Conservation (phyloP, 2,888 invertebrate species). For the Cheilosia variabilis region DNA sequence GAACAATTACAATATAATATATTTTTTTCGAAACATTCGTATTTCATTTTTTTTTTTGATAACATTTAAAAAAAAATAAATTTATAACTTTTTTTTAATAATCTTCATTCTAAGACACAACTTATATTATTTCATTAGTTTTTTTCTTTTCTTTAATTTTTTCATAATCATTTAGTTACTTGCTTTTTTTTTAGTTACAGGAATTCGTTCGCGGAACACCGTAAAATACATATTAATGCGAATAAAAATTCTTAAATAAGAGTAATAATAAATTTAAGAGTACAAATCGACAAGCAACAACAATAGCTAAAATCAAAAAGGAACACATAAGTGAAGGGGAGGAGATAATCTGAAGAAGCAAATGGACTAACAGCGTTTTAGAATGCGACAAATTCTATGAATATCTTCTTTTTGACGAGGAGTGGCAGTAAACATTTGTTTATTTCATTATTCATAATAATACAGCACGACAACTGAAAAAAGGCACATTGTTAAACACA, state of each 20-base stretch:
- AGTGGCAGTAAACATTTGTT: slow-evolving; percentile 51
- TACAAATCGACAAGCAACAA: slow-evolving; percentile 70
- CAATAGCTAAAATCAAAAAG: slow-evolving; percentile 69
- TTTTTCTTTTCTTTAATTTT: slow-evolving; percentile 23
- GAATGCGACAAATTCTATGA: slow-evolving; percentile 5
- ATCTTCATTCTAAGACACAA: slow-evolving; percentile 73
- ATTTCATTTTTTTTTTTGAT: slow-evolving; percentile 58
- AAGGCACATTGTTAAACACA: slow-evolving; percentile 74
- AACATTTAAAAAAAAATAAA: slow-evolving; percentile 75
- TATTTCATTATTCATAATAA: slow-evolving; percentile 48
- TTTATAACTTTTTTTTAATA: slow-evolving; percentile 65
- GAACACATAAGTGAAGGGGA: slow-evolving; percentile 7
- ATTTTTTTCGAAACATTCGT: slow-evolving; percentile 71
- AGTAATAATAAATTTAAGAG: slow-evolving; percentile 50
- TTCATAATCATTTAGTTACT: slow-evolving; percentile 56
- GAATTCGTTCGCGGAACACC: slow-evolving; percentile 71
- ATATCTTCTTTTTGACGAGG: slow-evolving; percentile 34
- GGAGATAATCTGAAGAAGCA: neutral
- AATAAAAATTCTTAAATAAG: slow-evolving; percentile 36
- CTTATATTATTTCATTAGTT: slow-evolving; percentile 69
- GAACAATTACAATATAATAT: slow-evolving; percentile 76
- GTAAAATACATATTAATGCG: slow-evolving; percentile 64
- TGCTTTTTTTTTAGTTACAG: slow-evolving; percentile 65
- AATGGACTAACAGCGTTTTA: neutral
- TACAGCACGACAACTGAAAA: slow-evolving; percentile 71